Base-by-base conservation (phyloP, 2,888 invertebrate species). In the Margaritifera margaritifera region DNA sequence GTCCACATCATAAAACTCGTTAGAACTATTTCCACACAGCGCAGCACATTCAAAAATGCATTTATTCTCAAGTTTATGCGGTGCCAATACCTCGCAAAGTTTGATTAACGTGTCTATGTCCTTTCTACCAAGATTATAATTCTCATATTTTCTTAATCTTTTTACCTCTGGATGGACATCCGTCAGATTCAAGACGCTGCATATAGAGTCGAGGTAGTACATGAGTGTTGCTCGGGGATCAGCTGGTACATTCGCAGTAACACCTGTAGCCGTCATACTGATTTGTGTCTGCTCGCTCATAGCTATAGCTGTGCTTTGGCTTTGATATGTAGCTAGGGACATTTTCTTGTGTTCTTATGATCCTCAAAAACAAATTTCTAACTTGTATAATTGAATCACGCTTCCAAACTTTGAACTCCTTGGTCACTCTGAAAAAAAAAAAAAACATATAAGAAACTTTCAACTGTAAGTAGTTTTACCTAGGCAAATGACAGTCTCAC, bases 161-260 rank as follows among this genome's bases (percentile, higher is more conserved):
- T 11, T 3, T 2, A 42, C 15, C 57, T 68, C 70, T 20, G 55
- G 55, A 22, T 72, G 51, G 31, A 74, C 74, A 11, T 72, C 70
- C 53, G 42, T 42, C 42, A 74, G 31, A 31, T 72, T 69, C 11
- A 78, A 42, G 6, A 72, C 68, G 0, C 59, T 51, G 50, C 77
- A 74, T n/a, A 77, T 62, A n/a, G 67, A 71, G 25, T 77, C 54
- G 2, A 77, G 31, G 53, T 77, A 77, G 57, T 72, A 77, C 77
- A 77, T 77, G 42, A 77, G n/a, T 63, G 57, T 72, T 8, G 72
- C 74, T n/a, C 55, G 62, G 15, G 71, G 71, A 42, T 71, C 66
- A 54, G 65, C 62, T 6, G 72, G 71, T n/a, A 75, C 62, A 18
- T 55, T 64, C 3, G 52, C 72, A 22, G 51, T 25, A 0, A 19